Conservation (phyloP, 2,888 invertebrate species). For the Chrysolina haemoptera region DNA sequence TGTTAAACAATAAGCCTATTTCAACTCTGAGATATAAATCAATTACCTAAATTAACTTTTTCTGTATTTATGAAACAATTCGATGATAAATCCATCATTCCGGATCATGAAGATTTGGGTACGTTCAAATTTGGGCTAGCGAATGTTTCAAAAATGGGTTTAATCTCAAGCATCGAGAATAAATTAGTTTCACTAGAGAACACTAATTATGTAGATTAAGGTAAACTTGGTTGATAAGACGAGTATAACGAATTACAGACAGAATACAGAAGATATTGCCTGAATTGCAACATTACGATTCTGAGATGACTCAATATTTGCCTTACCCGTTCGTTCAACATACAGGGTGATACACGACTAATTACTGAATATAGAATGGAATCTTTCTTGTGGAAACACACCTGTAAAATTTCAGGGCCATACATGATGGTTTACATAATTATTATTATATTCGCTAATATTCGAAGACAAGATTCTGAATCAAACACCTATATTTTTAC, state of each 20-base stretch:
- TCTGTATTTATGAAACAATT: not conserved
- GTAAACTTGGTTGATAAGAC: not conserved
- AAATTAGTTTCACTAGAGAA: not conserved
- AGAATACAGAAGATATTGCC: not conserved
- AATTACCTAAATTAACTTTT: constrained; percentile 3
- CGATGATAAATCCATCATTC: not conserved
- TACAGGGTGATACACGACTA: not conserved
- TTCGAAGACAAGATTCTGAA: too few species aligned
- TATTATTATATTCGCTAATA: too few species aligned
- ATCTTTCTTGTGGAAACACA: too few species aligned
- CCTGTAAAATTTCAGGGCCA: too few species aligned
- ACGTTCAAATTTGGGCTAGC: not conserved
- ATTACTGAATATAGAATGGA: too few species aligned
- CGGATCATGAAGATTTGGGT: not conserved
- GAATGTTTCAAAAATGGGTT: not conserved
- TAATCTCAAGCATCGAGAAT: not conserved
- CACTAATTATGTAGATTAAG: not conserved
- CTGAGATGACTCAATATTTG: too few species aligned
- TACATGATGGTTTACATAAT: too few species aligned
- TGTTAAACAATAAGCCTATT: not conserved
- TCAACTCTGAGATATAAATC: not conserved
- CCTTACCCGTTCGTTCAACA: not conserved
- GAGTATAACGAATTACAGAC: not conserved
- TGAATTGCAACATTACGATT: not conserved
- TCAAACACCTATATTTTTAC: too few species aligned